Conservation (phyloP, 2,888 invertebrate species). For the Stenodema calcarata region DNA sequence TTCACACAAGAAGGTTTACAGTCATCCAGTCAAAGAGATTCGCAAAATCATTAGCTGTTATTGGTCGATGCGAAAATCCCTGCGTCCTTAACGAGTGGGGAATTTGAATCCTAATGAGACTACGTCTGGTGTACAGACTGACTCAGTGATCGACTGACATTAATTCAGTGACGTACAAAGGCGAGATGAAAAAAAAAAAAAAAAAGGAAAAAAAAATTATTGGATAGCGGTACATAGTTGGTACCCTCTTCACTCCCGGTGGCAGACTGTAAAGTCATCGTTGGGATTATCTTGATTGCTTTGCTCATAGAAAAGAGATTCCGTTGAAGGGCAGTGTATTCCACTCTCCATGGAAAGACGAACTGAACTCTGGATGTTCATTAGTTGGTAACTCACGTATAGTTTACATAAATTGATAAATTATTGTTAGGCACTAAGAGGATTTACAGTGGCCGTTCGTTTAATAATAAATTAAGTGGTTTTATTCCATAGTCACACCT, state of each 20-base stretch:
- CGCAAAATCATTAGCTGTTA: background rate
- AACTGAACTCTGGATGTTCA: too few species aligned
- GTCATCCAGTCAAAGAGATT: background rate
- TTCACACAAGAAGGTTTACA: background rate
- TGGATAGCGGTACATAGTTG: background rate
- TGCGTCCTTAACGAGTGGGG: background rate
- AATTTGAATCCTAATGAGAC: background rate
- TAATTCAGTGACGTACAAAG: background rate
- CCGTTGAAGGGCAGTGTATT: background rate
- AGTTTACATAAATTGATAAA: too few species aligned
- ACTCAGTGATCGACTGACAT: background rate
- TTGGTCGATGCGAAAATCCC: background rate
- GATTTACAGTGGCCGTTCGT: too few species aligned
- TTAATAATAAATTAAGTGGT: too few species aligned
- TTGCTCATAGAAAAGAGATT: background rate
- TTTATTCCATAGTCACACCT: too few species aligned
- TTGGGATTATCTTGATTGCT: background rate
- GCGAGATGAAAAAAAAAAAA: background rate
- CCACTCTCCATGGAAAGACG: too few species aligned
- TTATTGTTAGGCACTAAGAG: too few species aligned
- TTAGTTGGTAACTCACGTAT: too few species aligned
- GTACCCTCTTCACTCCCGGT: background rate
- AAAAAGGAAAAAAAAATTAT: background rate
- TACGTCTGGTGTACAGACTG: background rate
- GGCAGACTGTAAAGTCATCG: background rate